Conservation (phyloP, 2,797 vertebrate genomes). For the Aphelocoma californica region DNA sequence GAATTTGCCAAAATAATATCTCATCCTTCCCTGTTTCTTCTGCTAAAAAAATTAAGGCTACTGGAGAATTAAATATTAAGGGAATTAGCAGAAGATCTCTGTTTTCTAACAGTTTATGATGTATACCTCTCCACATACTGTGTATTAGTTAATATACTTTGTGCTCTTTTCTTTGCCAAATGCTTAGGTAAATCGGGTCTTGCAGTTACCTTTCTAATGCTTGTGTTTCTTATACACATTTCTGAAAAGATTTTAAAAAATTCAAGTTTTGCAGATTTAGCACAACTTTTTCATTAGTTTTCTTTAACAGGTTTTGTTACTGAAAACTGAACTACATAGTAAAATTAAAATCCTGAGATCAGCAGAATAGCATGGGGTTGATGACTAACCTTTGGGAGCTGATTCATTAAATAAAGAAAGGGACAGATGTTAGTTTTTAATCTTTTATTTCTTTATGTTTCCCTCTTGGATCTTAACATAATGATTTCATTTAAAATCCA, state of each 20-base stretch:
- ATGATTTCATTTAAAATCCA: conserved; percentile 22
- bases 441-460: conserved; percentile 29
- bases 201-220: not conserved
- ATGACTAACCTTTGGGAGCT: conserved; percentile 62
- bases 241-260: not conserved
- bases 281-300: not conserved
- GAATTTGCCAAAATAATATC: not conserved
- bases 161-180: not conserved
- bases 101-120: not conserved
- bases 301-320: conserved; percentile 49
- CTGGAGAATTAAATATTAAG: not conserved
- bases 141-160: not conserved
- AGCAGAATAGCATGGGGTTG: conserved; percentile 62
- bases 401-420: conserved; percentile 43
- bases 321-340: conserved; percentile 51
- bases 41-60: not conserved
- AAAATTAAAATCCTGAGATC: conserved; percentile 63
- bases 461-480: not conserved
- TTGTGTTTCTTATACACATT: not conserved
- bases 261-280: not conserved
- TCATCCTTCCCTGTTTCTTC: not conserved
- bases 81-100: not conserved
- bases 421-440: conserved; percentile 41
- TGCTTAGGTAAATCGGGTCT: not conserved
- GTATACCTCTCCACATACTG: not conserved